Evolutionary conservation across 2,888 invertebrate genomes (phyloP), one percentile per base, ranked within the genome.

Genomic region (Miltochrista miniata): DNA sequence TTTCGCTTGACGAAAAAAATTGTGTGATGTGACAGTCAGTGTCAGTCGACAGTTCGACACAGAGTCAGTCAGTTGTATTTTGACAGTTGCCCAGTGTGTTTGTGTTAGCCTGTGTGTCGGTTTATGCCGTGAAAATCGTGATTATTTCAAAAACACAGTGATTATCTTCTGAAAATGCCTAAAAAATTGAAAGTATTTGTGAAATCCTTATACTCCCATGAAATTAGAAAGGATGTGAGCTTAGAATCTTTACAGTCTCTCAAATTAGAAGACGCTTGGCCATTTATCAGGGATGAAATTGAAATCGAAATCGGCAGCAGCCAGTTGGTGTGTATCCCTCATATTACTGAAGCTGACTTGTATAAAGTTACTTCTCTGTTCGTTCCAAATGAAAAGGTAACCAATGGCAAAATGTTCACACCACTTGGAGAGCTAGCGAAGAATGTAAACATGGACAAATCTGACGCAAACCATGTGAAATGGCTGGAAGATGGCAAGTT

Each of bases 211-310:
- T 92, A 90, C 67, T 88, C 89, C 10, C 92, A 92, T 62, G 92
- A 92, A 65, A 92, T 90, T 56, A 85, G 92, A 18, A 92, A 92
- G 68, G 92, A 92, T 75, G 91, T 92, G n/a, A 85, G 87, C 63
- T 76, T 92, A 56, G 85, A 84, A 5, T 82, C 69, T 40, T 74
- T 92, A 48, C 87, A 90, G 56, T 92, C 92, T 13, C 71, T 92
- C 9, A 90, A 90, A 61, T 74, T 92, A 38, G 92, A 92, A 59
- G 91, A 92, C 50, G 92, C 92, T 0, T 92, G 92, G 92, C 92
- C 92, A 12, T 92, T 91, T 70, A 92, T 92, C 42, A 81, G 92
- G 66, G 91, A 91, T 56, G 92, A 92, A 83, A 91, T 92, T 43
- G 92, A 92, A 70, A 87, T 78, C 41, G 92, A 92, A 81, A 91